Evolutionary conservation across 1,140 invertebrate genomes (phyloP).

Genomic region (Centruroides vittatus): DNA sequence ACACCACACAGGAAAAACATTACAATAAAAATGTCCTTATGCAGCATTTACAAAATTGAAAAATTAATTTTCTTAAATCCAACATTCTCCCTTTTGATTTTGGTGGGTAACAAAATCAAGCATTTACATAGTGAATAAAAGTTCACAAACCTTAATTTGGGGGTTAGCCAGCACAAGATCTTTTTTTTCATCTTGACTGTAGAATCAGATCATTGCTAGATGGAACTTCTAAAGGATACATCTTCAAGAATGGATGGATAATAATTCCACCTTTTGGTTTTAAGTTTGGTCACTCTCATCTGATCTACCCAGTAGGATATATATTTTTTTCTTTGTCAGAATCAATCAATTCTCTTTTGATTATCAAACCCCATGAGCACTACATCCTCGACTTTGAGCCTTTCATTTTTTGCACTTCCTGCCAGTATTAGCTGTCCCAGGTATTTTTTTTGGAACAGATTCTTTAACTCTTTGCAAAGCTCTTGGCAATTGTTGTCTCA

Average conservation of each 20-base stretch:
- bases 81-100: too few relatives aligned
- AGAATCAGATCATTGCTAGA: neutral
- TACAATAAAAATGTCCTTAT: too few relatives aligned
- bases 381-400: neutral
- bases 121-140: too few relatives aligned
- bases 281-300: neutral
- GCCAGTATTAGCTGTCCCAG: conserved; percentile 1
- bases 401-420: neutral
- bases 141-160: too few relatives aligned
- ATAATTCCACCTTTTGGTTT: neutral
- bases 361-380: neutral
- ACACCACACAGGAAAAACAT: too few relatives aligned
- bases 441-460: neutral
- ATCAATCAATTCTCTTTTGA: neutral
- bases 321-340: neutral
- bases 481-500: neutral
- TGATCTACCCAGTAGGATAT: neutral
- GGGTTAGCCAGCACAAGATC: too few relatives aligned
- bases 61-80: too few relatives aligned
- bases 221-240: neutral
- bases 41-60: too few relatives aligned
- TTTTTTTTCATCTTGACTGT: too few relatives aligned
- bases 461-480: neutral
- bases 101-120: too few relatives aligned
- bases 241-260: neutral